Percentiles rank a stretch among this genome's conserved stretches.
These are phyloP conservation scores for Pseudochirops corinnae DNA, from an alignment of 2,797 vertebrate genomes.

Conservation along the genomic window DNA sequence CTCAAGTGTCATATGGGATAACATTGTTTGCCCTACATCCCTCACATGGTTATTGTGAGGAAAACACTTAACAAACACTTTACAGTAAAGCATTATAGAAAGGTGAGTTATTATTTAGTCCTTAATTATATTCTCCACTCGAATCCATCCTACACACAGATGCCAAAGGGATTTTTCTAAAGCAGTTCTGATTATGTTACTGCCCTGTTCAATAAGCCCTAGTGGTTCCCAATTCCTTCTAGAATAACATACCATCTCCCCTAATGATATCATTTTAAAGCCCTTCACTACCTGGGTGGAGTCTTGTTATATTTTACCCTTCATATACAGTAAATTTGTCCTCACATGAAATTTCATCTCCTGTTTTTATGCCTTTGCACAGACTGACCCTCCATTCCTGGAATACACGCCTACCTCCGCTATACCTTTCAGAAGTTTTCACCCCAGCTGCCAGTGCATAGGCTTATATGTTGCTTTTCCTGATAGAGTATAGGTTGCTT, in stretches of 20 bases:
- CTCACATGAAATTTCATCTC: not conserved
- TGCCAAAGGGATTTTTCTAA: not conserved
- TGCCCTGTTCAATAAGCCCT: not conserved
- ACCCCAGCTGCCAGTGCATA: not conserved
- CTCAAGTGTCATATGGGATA: not conserved
- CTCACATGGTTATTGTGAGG: not conserved
- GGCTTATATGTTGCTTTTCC: not conserved
- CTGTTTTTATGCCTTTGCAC: not conserved
- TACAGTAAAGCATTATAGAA: not conserved
- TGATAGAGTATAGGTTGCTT: not conserved
- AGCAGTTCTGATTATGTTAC: not conserved
- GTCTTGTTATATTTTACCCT: not conserved
- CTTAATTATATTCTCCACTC: not conserved
- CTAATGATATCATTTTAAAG: not conserved
- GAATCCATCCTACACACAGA: not conserved
- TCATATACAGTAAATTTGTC: not conserved
- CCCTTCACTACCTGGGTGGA: not conserved
- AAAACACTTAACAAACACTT: not conserved
- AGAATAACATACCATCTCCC: not conserved
- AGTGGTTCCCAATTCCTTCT: not conserved
- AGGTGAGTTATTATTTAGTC: not conserved
- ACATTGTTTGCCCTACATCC: not conserved
- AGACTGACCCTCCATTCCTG: not conserved
- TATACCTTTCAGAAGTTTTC: not conserved
- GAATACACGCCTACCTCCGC: not conserved